Base-by-base conservation (phyloP, 2,888 invertebrate genomes). In the Thera britannica region DNA sequence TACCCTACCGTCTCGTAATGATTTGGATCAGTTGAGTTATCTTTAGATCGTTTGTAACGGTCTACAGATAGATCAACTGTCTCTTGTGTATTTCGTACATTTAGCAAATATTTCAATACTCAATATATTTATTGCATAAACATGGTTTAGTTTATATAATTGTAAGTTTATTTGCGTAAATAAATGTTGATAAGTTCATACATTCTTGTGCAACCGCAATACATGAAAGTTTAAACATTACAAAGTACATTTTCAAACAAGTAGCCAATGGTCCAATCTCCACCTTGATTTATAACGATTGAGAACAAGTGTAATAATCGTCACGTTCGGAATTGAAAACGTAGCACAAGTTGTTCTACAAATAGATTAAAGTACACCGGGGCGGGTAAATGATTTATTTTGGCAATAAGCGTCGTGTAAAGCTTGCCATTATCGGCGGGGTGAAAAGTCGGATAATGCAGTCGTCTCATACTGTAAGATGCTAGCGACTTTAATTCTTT, bases 401-500 rank as follows among this genome's bases (percentile, higher is more conserved):
- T 80, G 83, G 88, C 86, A 91, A 91, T 90, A 90, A 90, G 89
- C 86, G 90, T 89, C 90, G 86, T 89, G 90, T 89, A 88, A 85
- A 85, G 83, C 82, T 74, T 77, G 78, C 87, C 83, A 86, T 90
- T 89, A 89, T 88, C 83, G 87, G 82, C 64, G 62, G 75, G 70
- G 49, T 48, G 65, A 70, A 68, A 69, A 65, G 66, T 63, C 65
- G 68, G 63, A 48, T 58, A 65, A 67, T 72, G 72, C 70, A 75
- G 48, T 67, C 36, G 75, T 73, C 57, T 4, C 68, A 75, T 72
- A 69, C 67, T 67, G 49, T 62, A 75, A 74, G 72, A 65, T 56
- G 62, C 48, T 3, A 67, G 75, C 72, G 65, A 49, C 23, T 23
- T 23, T 23, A 23, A 23, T 23, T 23, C 23, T 23, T 23, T 23